Percentiles rank a stretch among this genome's conserved stretches.
Conservation (phyloP, 2,888 invertebrate genomes). For the Microctonus brassicae region DNA sequence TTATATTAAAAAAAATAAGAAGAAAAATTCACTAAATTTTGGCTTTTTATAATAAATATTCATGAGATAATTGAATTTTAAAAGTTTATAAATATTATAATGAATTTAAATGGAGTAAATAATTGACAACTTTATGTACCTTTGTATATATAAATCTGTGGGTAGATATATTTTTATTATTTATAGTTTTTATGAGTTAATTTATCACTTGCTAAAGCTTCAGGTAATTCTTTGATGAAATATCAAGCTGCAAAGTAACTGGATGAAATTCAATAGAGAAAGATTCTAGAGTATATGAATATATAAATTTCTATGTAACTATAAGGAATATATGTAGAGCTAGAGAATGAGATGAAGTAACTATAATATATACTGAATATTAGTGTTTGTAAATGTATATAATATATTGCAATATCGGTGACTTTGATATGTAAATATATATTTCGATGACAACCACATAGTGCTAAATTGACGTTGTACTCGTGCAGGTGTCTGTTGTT, state of each 20-base stretch:
- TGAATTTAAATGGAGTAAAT: neutral
- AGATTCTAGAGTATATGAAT: neutral
- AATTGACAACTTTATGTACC: neutral
- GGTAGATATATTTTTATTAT: neutral
- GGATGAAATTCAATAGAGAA: neutral
- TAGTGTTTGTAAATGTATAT: too few species aligned
- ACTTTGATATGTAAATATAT: conserved; percentile 11
- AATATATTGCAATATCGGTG: too few species aligned
- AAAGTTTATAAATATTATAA: neutral
- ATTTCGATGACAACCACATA: neutral
- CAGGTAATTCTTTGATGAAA: neutral
- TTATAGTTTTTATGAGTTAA: neutral
- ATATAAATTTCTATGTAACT: neutral
- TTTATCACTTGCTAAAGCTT: neutral
- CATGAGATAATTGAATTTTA: neutral
- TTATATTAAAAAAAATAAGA: neutral
- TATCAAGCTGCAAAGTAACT: too few species aligned
- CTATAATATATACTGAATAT: too few species aligned
- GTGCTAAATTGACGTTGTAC: neutral
- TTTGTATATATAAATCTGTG: neutral
- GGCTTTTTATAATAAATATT: neutral
- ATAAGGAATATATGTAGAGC: too few species aligned
- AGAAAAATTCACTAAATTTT: neutral
- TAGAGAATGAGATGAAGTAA: too few species aligned
- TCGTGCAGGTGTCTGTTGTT: neutral